Evolutionary conservation across 2,113 vertebrate species (phyloP).

Genomic region (Charina bottae): DNA sequence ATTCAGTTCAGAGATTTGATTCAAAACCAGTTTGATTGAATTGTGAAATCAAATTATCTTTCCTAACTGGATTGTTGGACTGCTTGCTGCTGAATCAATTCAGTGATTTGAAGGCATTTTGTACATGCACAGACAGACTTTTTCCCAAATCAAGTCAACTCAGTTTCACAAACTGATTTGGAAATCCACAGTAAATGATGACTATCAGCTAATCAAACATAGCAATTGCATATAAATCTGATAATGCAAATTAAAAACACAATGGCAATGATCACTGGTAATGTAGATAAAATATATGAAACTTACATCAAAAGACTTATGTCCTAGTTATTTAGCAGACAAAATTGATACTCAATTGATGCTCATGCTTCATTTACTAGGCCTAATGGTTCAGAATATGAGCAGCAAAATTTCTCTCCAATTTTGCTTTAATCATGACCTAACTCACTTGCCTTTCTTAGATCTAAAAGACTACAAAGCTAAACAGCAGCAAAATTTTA

Average conservation of each 20-base stretch:
- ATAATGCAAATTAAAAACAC: not conserved
- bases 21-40: not conserved
- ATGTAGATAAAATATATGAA: not conserved
- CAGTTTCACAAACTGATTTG: not conserved
- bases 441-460: not conserved
- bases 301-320: not conserved
- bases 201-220: not conserved
- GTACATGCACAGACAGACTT: not conserved
- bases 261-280: not conserved
- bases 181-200: not conserved
- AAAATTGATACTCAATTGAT: not conserved
- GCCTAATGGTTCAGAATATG: not conserved
- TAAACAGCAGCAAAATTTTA: not conserved
- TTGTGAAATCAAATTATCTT: not conserved
- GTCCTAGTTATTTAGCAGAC: not conserved
- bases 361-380: not conserved
- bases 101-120: not conserved
- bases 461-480: not conserved
- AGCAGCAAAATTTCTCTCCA: not conserved
- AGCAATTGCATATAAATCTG: not conserved
- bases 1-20: not conserved
- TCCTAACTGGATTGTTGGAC: not conserved
- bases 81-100: not conserved
- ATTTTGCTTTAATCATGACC: not conserved
- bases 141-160: not conserved